phyloP scores from a whole-genome alignment of 2,113 vertebrate genomes.

The Gadus macrocephalus region DNA sequence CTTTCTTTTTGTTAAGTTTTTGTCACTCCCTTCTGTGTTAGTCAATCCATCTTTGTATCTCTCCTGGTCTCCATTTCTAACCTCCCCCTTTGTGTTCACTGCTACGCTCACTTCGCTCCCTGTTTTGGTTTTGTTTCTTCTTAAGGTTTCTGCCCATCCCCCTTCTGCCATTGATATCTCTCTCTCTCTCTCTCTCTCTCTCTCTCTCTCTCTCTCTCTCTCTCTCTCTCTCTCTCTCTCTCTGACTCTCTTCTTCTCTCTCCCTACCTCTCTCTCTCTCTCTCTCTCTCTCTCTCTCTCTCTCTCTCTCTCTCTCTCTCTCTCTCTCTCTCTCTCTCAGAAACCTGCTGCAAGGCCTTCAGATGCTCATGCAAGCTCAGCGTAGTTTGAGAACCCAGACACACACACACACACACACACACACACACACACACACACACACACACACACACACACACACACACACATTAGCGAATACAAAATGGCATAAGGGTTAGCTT shows the following conservation, averaged over 20 bases:
- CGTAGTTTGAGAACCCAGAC: neutral
- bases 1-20: neutral
- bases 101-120: neutral
- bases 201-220: constrained; percentile 2
- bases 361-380: constrained; percentile 7
- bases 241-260: too few species aligned
- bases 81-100: neutral
- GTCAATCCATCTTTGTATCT: neutral
- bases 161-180: constrained; percentile 11
- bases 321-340: constrained; percentile 10
- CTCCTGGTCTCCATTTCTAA: neutral
- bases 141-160: constrained; percentile 16
- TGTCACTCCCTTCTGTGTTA: too few species aligned
- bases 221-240: neutral
- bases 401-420: neutral
- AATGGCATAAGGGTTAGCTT: too few species aligned
- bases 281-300: neutral
- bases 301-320: constrained; percentile 1
- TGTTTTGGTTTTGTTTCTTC: constrained; percentile 4
- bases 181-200: neutral
- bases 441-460: constrained; percentile 4
- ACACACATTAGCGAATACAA: neutral
- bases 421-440: constrained; percentile 19
- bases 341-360: neutral
- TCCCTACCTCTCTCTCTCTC: neutral